phyloP scores from a whole-genome alignment of 53 echinoderm and acorn worm species.

The Mesocentrotus franciscanus region DNA sequence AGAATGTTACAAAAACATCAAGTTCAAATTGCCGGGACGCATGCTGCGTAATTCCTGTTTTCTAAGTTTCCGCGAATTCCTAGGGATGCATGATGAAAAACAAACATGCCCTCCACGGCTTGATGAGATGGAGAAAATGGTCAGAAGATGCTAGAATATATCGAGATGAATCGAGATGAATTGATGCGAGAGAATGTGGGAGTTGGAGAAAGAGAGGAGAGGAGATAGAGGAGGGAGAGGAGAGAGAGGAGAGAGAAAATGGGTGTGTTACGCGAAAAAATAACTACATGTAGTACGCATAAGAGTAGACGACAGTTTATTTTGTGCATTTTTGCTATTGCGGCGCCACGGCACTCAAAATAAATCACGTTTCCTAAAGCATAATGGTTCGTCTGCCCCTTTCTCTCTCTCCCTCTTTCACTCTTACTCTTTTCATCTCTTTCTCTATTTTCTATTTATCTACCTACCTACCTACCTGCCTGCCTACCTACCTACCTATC shows the following conservation, averaged over 20 bases:
- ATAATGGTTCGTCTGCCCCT: background rate
- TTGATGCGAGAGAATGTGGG: background rate
- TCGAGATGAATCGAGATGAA: slow-evolving; percentile 16
- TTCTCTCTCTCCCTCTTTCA: background rate
- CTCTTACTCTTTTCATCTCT: background rate
- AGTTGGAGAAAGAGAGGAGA: background rate
- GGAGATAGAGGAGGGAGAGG: background rate
- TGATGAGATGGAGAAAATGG: background rate
- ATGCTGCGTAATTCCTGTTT: background rate
- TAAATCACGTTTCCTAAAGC: background rate
- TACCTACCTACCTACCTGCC: background rate
- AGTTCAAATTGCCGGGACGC: background rate
- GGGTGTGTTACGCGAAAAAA: background rate
- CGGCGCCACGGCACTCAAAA: slow-evolving; percentile 24
- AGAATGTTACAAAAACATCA: background rate
- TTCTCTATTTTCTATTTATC: background rate
- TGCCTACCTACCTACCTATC: background rate
- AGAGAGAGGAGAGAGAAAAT: background rate
- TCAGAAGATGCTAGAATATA: slow-evolving; percentile 11
- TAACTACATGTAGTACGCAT: background rate
- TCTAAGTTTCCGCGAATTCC: slow-evolving; percentile 9
- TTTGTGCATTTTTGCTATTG: background rate
- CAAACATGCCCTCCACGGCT: background rate
- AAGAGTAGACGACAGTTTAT: background rate
- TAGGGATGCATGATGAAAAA: background rate